A percentile compares a stretch with the other conserved stretches of the same genome.
phyloP scores from a whole-genome alignment of 2,113 vertebrate genomes.

The Tragulus kanchil region DNA sequence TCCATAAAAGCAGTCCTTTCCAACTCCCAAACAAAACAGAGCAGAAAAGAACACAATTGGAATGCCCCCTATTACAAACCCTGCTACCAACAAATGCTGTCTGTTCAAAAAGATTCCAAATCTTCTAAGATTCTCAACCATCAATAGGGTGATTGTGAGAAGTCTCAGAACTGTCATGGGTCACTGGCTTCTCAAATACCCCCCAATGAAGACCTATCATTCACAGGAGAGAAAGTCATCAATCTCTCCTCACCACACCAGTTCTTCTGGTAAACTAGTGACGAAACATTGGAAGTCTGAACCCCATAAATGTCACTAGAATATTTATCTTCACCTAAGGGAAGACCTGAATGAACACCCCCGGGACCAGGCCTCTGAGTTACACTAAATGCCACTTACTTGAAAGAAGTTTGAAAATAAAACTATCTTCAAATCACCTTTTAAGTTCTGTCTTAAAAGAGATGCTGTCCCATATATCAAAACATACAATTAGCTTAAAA shows the following conservation, averaged over 20 bases:
- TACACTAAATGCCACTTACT: not conserved
- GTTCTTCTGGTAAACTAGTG: not conserved
- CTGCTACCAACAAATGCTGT: not conserved
- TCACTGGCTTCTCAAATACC: slow-evolving; percentile 55
- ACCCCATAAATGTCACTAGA: slow-evolving; percentile 48
- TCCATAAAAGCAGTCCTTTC: not conserved
- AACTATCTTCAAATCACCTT: not conserved
- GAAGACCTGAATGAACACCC: not conserved
- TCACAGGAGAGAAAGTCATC: not conserved
- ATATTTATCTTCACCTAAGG: slow-evolving; percentile 1
- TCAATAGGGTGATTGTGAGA: not conserved
- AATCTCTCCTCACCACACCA: not conserved
- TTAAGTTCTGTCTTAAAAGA: slow-evolving; percentile 21
- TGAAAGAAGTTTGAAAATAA: not conserved
- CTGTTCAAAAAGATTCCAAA: slow-evolving; percentile 36
- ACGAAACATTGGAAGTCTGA: slow-evolving; percentile 61
- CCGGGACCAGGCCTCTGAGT: not conserved
- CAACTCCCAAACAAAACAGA: not conserved
- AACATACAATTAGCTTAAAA: slow-evolving; percentile 41
- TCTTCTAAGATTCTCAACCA: slow-evolving; percentile 13
- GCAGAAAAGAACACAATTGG: not conserved
- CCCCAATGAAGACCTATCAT: not conserved
- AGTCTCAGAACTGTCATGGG: not conserved
- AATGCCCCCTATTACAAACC: not conserved
- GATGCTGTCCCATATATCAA: not conserved